A percentile compares a stretch with the other conserved stretches of the same genome.
Conservation (phyloP, 2,113 vertebrate species). For the Perca flavescens region DNA sequence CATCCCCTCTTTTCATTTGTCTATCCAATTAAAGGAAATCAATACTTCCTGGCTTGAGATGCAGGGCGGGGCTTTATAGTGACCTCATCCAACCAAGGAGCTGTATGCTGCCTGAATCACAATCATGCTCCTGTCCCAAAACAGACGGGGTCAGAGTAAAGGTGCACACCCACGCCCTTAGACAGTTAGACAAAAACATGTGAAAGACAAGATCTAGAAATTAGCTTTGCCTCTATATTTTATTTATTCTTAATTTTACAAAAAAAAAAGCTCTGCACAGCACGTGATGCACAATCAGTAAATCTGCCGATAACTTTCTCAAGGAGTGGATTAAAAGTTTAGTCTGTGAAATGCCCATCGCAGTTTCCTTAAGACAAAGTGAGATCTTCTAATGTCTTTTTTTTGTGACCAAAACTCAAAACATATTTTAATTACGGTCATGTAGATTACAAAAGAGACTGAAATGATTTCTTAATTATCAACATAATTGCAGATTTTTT, state of each 20-base stretch:
- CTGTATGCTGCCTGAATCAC: conserved; percentile 65
- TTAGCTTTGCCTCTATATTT: neutral
- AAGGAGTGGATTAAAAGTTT: neutral
- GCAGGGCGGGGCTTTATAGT: conserved; percentile 66
- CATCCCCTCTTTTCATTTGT: conserved; percentile 63
- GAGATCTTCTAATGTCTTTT: neutral
- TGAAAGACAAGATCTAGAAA: conserved; percentile 19
- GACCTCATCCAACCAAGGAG: conserved; percentile 66
- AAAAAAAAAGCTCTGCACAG: no score
- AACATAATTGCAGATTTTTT: no score
- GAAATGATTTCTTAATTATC: no score
- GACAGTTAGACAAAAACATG: neutral
- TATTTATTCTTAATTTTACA: neutral
- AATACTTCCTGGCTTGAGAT: conserved; percentile 70
- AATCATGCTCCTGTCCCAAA: conserved; percentile 38
- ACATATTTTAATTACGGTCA: neutral
- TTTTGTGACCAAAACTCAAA: neutral
- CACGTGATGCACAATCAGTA: no score
- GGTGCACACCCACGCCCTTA: neutral
- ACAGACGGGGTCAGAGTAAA: conserved; percentile 29
- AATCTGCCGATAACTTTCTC: neutral
- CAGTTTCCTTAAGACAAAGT: neutral
- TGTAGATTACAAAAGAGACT: neutral
- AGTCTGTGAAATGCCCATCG: neutral
- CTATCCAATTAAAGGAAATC: conserved; percentile 83